Percentiles rank a stretch among this genome's conserved stretches.
phyloP scores from a whole-genome alignment of 1,140 invertebrate species.

The Odontomachus brunneus region DNA sequence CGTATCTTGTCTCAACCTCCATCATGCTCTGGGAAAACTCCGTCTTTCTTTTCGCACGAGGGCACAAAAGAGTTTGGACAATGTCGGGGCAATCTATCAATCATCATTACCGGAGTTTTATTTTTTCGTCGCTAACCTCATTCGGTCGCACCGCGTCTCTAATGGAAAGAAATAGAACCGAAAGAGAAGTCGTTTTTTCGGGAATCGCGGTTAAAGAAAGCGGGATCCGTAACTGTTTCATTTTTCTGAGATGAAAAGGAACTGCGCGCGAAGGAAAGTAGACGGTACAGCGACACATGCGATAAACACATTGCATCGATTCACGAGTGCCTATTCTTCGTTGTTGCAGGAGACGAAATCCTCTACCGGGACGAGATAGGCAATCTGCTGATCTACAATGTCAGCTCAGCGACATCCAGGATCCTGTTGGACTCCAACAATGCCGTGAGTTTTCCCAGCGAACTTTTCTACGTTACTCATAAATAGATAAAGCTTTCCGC shows the following conservation, averaged over 20 bases:
- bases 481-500: neutral
- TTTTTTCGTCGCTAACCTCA: neutral
- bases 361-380: slow-evolving; percentile 81
- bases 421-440: slow-evolving; percentile 76
- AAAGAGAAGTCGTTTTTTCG: neutral
- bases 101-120: slow-evolving; percentile 26
- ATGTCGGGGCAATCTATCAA: slow-evolving; percentile 45
- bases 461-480: neutral
- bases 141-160: neutral
- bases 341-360: slow-evolving; percentile 82
- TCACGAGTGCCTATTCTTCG: slow-evolving; percentile 18
- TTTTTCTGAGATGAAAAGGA: no score
- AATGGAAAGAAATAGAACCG: slow-evolving; percentile 3
- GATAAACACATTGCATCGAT: slow-evolving; percentile 2
- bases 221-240: neutral
- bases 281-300: no score
- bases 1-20: slow-evolving; percentile 1
- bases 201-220: slow-evolving; percentile 4
- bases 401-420: slow-evolving; percentile 67
- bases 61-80: slow-evolving; percentile 1
- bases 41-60: neutral
- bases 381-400: slow-evolving; percentile 80
- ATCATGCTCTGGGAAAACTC: neutral
- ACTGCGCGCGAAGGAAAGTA: neutral
- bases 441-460: slow-evolving; percentile 73